These are phyloP conservation scores for Picathartes gymnocephalus DNA, from an alignment of 2,113 vertebrate genomes.

Conservation along the genomic window DNA sequence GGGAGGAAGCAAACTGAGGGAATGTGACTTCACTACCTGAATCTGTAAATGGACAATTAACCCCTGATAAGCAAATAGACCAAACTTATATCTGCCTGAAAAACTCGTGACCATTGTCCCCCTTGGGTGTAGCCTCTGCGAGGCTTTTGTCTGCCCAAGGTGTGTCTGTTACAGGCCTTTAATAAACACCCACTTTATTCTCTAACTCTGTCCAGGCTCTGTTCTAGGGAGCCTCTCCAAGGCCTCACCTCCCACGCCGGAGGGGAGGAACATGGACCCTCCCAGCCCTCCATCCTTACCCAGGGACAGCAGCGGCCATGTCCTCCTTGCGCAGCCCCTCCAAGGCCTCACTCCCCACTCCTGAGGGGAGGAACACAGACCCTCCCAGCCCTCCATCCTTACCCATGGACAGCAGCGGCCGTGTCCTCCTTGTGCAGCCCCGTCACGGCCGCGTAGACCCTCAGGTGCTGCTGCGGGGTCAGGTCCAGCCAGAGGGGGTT, in stretches of 20 bases:
- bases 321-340: conserved; percentile 71
- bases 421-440: conserved; percentile 68
- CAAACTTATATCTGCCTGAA: too few species aligned
- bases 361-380: not conserved
- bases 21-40: too few species aligned
- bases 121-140: too few species aligned
- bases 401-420: conserved; percentile 70
- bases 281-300: conserved; percentile 25
- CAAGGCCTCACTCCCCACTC: accelerated
- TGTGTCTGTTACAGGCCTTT: too few species aligned
- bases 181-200: too few species aligned
- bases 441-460: conserved; percentile 72
- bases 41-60: too few species aligned
- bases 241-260: accelerated
- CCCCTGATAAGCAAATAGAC: too few species aligned
- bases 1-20: too few species aligned
- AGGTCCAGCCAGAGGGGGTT: conserved; percentile 83
- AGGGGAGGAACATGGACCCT: not conserved
- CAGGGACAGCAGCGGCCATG: conserved; percentile 46
- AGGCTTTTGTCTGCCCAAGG: too few species aligned
- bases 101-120: too few species aligned
- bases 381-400: accelerated
- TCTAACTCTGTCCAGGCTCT: too few species aligned
- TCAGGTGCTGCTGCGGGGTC: conserved; percentile 79
- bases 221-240: too few species aligned